A percentile compares a stretch with the other conserved stretches of the same genome.
Evolutionary conservation across 2,888 invertebrate genomes (phyloP).

Genomic region (Tridacna crocea): DNA sequence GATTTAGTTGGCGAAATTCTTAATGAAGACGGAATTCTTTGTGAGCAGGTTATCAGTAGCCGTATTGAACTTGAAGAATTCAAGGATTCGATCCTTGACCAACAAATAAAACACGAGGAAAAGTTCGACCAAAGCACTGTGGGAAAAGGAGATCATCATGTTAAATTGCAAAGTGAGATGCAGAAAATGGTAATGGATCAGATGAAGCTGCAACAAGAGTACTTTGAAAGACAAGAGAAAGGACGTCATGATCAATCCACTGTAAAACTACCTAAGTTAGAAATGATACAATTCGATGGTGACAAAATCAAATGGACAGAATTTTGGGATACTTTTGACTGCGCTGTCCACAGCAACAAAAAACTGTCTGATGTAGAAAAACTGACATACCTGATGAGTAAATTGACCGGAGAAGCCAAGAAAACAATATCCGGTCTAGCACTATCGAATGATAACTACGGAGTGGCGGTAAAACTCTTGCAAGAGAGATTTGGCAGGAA

Average conservation of each 20-base stretch:
- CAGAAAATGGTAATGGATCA: slow-evolving; percentile 16
- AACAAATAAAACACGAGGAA: neutral
- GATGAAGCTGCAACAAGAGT: slow-evolving; percentile 25
- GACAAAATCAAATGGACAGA: slow-evolving; percentile 29
- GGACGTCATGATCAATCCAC: neutral
- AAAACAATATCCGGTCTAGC: slow-evolving; percentile 34
- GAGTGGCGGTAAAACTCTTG: slow-evolving; percentile 24
- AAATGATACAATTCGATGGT: slow-evolving; percentile 31
- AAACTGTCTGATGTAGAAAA: slow-evolving; percentile 30
- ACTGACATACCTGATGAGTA: slow-evolving; percentile 37
- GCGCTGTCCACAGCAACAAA: slow-evolving; percentile 29
- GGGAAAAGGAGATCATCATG: neutral
- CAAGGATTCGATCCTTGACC: neutral
- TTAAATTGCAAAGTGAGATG: neutral
- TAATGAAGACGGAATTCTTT: neutral
- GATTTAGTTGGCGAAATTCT: neutral
- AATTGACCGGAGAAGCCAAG: slow-evolving; percentile 32
- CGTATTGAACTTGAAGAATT: neutral
- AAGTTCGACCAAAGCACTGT: neutral
- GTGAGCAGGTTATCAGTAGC: neutral
- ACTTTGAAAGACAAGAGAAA: slow-evolving; percentile 17
- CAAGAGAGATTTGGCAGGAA: slow-evolving; percentile 35
- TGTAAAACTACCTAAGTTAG: slow-evolving; percentile 38
- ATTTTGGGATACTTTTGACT: slow-evolving; percentile 40
- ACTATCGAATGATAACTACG: slow-evolving; percentile 43